Base-by-base conservation (phyloP, 1,140 invertebrate genomes). In the Magallana gigas region DNA sequence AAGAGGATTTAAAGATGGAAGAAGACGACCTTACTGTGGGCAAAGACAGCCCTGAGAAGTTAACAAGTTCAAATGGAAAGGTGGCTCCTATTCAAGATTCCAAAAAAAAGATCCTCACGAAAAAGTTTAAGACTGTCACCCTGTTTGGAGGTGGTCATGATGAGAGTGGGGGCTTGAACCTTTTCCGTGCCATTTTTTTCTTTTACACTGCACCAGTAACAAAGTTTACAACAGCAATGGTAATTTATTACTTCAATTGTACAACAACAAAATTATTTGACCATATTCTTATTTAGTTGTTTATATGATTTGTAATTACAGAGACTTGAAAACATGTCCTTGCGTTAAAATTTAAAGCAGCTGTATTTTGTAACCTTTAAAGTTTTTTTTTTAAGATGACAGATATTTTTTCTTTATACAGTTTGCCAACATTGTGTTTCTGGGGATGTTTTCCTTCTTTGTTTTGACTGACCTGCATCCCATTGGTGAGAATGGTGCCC, bases 171-270 rank as follows among this genome's bases (percentile, higher is more conserved):
- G 89, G 83, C 11, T 91, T 94, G 18, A 91, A 89, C 58, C 12
- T 93, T 11, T 87, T 90, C 8, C 83, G 87, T 68, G 93, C 93
- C 12, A 84, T 93, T 23, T 92, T 92, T 85, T 93, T 90, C 85
- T 94, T 93, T 90, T 93, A 93, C 71, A 91, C 92, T 48, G 93
- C 94, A 18, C 92, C 92, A 36, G 90, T 92, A 0, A 91, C 92
- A 36, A 90, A 92, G 56, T 93, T 93, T 81, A 90, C 87, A 64
- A 57, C 64, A 23, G 91, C 91, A 83, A 85, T 92, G 84, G 92
- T 92, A 86, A 88, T 90, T 89, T 62, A 16, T 58, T 85, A 6
- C 16, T 56, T 56, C 48, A 2, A 16, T 14, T 64, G 18, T 64
- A 3, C 18, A 64, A 14, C 62, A 64, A 16, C 1, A 64, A 64